A percentile compares a stretch with the other conserved stretches of the same genome.
Evolutionary conservation across 2,113 vertebrate species (phyloP).

Genomic region (Eonycteris spelaea): DNA sequence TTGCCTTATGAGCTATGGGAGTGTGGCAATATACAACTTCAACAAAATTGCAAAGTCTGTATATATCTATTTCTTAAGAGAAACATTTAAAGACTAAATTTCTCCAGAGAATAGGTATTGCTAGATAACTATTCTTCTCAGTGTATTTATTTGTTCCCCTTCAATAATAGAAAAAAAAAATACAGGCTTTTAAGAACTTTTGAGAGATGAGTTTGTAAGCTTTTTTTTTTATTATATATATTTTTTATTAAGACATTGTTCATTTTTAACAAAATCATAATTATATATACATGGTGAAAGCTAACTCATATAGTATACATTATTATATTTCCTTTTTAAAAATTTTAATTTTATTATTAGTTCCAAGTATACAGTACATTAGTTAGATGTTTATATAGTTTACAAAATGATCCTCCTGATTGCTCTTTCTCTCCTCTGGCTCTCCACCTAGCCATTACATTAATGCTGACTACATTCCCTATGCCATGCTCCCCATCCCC

Average conservation of each 20-base stretch:
- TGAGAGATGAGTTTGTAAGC: background rate
- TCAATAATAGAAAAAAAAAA: background rate
- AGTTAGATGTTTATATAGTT: too few relatives aligned
- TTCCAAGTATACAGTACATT: too few relatives aligned
- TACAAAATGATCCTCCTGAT: too few relatives aligned
- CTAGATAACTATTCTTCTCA: background rate
- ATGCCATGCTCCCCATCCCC: too few relatives aligned
- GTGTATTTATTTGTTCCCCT: background rate
- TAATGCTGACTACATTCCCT: too few relatives aligned
- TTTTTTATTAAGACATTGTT: background rate
- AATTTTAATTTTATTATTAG: too few relatives aligned
- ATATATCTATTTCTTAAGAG: background rate
- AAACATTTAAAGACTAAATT: slow-evolving; percentile 8
- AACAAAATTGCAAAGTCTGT: background rate
- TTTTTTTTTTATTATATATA: too few relatives aligned
- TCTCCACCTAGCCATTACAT: too few relatives aligned
- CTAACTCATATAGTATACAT: background rate
- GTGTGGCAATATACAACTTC: background rate
- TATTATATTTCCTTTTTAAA: background rate
- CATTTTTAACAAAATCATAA: background rate
- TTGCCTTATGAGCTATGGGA: background rate
- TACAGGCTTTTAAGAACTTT: background rate
- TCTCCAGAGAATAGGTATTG: background rate
- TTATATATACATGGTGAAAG: background rate
- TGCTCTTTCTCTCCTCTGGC: too few relatives aligned